Evolutionary conservation across 2,888 invertebrate genomes (phyloP), one percentile per base, ranked within the genome.

Genomic region (Thera obeliscata): DNA sequence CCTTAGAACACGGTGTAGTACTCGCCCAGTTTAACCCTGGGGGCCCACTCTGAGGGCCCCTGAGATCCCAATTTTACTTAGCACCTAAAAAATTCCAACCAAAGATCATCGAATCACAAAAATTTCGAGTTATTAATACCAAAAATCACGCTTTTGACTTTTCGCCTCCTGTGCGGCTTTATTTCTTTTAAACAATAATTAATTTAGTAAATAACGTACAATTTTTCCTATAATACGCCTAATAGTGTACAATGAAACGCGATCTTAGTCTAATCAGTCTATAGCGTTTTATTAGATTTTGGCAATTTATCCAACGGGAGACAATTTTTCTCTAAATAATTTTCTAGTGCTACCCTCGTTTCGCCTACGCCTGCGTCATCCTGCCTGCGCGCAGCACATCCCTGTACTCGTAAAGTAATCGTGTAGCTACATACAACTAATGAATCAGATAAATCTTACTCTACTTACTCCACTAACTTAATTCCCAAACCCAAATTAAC

Each of bases 241-340:
- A 93, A 93, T 90, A 93, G 93, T 93, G 90, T 93, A 92, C 91
- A 90, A 88, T 85, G 83, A 87, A 90, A 90, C 87, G 91, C 89
- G 87, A 85, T 81, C 93, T 93, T 93, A 93, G 85, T 90, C 93
- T 93, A 93, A 89, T 93, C 93, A 93, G 93, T 93, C 93, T 93
- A 93, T 93, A 93, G 92, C 91, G 93, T 88, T 91, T 55, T 91
- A 91, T 93, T 90, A 92, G 78, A 87, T 90, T 92, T 93, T 91
- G 90, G 89, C 89, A 89, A 81, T 81, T 83, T 83, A 83, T 82
- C 80, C 79, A 80, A 82, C 77, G 79, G 79, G 78, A 84, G 81
- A 82, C 79, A 82, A 84, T 77, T 78, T 80, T 82, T 85, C 74
- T 79, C 83, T 85, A 83, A 88, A 87, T 87, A 89, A 89, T 88